Evolutionary conservation across 1,140 invertebrate species (phyloP).

Genomic region (Arctopsyche grandis): DNA sequence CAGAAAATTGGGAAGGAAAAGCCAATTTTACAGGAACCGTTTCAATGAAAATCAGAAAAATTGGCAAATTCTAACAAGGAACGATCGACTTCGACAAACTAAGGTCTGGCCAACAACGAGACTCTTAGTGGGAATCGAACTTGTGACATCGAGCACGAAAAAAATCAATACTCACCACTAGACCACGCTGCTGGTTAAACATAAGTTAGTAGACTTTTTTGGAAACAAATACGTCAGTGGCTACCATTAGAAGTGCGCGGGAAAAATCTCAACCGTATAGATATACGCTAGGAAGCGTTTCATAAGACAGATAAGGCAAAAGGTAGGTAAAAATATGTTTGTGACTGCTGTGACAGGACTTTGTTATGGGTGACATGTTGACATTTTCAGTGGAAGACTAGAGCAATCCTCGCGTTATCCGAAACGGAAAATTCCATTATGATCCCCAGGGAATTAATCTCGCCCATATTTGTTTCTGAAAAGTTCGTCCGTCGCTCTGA

Average conservation of each 20-base stretch:
- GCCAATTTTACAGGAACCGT: too few species aligned
- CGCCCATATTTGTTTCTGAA: not conserved
- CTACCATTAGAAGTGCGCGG: not conserved
- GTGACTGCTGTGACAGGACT: slow-evolving; percentile 6
- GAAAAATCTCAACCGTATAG: not conserved
- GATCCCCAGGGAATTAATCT: not conserved
- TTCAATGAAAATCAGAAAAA: too few species aligned
- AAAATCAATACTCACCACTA: too few species aligned
- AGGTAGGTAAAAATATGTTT: slow-evolving; percentile 11
- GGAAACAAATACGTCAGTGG: too few species aligned
- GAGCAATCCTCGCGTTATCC: not conserved
- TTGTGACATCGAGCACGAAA: too few species aligned
- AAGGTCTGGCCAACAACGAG: too few species aligned
- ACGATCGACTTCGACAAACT: too few species aligned
- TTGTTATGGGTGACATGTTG: slow-evolving; percentile 6
- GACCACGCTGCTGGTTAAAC: too few species aligned
- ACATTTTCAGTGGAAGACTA: not conserved
- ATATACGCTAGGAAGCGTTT: not conserved
- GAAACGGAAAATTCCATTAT: slow-evolving; percentile 10
- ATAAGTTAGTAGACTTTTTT: too few species aligned
- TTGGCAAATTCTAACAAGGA: too few species aligned
- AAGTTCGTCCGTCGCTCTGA: not conserved
- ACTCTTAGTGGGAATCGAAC: too few species aligned
- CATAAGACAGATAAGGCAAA: not conserved
- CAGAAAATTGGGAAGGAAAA: too few species aligned